Base-by-base conservation (phyloP, 2,797 vertebrate species). In the Poecilia picta region DNA sequence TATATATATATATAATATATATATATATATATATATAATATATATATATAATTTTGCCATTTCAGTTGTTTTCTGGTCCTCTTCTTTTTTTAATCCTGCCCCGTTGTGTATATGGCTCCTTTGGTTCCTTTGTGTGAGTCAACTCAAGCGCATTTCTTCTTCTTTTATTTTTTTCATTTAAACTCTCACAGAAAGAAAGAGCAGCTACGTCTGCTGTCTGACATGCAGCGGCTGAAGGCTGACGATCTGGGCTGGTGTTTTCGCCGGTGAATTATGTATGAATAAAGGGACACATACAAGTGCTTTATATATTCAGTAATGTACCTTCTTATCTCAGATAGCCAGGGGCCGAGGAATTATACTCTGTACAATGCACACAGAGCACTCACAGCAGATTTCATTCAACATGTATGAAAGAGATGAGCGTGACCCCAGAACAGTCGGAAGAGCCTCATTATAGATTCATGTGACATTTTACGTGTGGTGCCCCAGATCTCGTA, bases 381-480 rank as follows among this genome's bases (percentile, higher is more conserved):
- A 62, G 33, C 25, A 39, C 79, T 79, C 77, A 47, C 78, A 88
- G 74, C 79, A 79, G 83, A 74, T 82, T 77, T 84, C 84, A 84
- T 75, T 85, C 76, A 81, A 80, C 90, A 90, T 90, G 91, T 73
- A 88, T 80, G 82, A 89, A 57, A 77, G 28, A 78, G 75, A 84
- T 84, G 79, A 89, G 80, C 72, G 64, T 84, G 85, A 89, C 84
- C 88, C 84, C 51, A 77, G 88, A 88, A 83, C 83, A 89, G 86
- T 89, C 80, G 86, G 77, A 89, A 36, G 78, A 86, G 79, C 81
- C 81, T 86, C 90, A 91, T 94, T 83, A 92, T 82, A 88, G 80
- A 92, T 94, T 90, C 85, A 92, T 90, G 71, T 89, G 78, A 88
- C 86, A 91, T 92, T 93, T 90, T 84, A 83, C 73, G 68, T 87